Conservation (phyloP, 2,888 invertebrate genomes). For the Agrotis exclamationis region DNA sequence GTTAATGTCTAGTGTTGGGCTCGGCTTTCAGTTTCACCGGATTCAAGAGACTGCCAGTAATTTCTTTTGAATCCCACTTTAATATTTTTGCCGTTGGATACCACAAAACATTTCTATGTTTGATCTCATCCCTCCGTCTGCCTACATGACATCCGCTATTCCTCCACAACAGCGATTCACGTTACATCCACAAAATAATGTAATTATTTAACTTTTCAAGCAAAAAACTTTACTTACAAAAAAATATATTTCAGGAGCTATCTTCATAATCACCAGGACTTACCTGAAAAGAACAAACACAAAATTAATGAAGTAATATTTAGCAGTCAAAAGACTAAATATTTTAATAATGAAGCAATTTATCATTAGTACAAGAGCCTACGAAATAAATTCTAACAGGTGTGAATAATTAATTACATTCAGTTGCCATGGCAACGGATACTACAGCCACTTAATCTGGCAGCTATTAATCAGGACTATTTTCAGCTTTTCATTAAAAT, state of each 20-base stretch:
- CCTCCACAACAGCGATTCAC: no score
- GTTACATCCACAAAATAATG: no score
- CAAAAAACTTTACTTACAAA: background rate
- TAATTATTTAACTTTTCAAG: background rate
- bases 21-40: no score
- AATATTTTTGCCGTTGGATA: no score
- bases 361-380: conserved; percentile 22
- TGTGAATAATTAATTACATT: conserved; percentile 50
- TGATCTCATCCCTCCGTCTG: no score
- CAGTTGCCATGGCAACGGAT: conserved; percentile 38
- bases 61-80: no score
- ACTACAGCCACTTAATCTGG: conserved; percentile 25
- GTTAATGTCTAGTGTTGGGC: no score
- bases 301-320: conserved; percentile 30
- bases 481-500: background rate
- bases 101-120: no score
- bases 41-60: no score
- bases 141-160: no score
- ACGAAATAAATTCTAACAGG: conserved; percentile 44
- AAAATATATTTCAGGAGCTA: background rate
- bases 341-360: conserved; percentile 34
- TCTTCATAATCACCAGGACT: conserved; percentile 19
- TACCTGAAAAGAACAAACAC: conserved; percentile 63
- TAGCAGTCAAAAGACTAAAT: conserved; percentile 18
- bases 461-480: conserved; percentile 31